Percentiles rank a stretch among this genome's conserved stretches.
These are phyloP conservation scores for Homarus americanus DNA, from an alignment of 1,140 invertebrate genomes.

Conservation along the genomic window DNA sequence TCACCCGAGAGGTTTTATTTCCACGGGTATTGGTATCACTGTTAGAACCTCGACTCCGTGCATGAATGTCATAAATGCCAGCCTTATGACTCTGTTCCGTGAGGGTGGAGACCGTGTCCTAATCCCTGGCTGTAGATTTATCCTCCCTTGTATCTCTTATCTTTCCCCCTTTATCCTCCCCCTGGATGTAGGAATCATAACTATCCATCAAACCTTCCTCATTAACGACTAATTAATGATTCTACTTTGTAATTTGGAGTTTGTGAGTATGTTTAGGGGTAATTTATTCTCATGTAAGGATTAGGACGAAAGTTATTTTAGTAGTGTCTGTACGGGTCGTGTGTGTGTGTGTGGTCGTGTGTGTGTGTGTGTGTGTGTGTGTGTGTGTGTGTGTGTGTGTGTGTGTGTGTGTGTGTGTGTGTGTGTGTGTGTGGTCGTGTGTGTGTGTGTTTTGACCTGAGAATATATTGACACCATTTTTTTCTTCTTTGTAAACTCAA, in stretches of 20 bases:
- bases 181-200: neutral
- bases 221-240: neutral
- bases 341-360: neutral
- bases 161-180: neutral
- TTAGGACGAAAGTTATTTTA: too few species aligned
- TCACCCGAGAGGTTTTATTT: slow-evolving; percentile 36
- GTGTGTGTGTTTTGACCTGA: slow-evolving; percentile 13
- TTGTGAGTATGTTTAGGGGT: too few species aligned
- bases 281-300: too few species aligned
- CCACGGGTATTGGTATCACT: slow-evolving; percentile 44
- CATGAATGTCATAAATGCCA: slow-evolving; percentile 44
- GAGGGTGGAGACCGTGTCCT: slow-evolving; percentile 15
- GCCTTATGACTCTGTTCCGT: slow-evolving; percentile 63
- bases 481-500: neutral
- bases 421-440: slow-evolving; percentile 32
- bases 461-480: too few species aligned
- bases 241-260: neutral
- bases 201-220: neutral
- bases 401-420: slow-evolving; percentile 39
- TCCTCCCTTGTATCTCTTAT: neutral
- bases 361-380: slow-evolving; percentile 12
- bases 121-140: neutral
- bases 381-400: slow-evolving; percentile 12
- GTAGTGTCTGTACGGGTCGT: too few species aligned
- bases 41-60: slow-evolving; percentile 37